A percentile compares a stretch with the other conserved stretches of the same genome.
Conservation (phyloP, 2,888 invertebrate species). For the Lithophane leautieri region DNA sequence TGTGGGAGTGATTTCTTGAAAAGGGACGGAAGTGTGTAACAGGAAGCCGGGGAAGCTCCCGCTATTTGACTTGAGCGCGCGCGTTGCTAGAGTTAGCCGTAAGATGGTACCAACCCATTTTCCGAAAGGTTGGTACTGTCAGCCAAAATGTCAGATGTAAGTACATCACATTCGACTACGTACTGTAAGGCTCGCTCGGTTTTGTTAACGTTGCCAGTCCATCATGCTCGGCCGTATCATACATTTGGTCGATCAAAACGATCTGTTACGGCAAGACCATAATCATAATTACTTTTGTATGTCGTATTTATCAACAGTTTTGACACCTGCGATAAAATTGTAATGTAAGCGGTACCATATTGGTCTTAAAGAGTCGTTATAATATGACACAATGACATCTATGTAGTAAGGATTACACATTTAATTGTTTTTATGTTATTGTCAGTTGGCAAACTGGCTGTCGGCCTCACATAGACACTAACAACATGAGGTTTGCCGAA, state of each 20-base stretch:
- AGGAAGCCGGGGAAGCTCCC: too few species aligned
- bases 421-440: conserved; percentile 31
- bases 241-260: background rate
- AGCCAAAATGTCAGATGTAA: too few species aligned
- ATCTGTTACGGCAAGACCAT: background rate
- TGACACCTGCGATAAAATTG: conserved; percentile 24
- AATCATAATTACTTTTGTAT: conserved; percentile 36
- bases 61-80: too few species aligned
- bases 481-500: too few species aligned
- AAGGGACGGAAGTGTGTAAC: too few species aligned
- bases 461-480: background rate
- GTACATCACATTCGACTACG: too few species aligned
- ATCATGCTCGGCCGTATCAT: background rate
- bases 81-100: too few species aligned
- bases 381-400: background rate
- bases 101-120: too few species aligned
- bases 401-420: conserved; percentile 10
- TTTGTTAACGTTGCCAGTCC: background rate
- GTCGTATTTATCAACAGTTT: conserved; percentile 25
- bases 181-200: too few species aligned
- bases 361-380: conserved; percentile 11
- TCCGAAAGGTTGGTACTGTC: too few species aligned
- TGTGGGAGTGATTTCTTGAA: too few species aligned
- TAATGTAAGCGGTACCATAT: conserved; percentile 34
- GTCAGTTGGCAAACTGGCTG: background rate